A percentile compares a stretch with the other conserved stretches of the same genome.
Evolutionary conservation across 1,140 invertebrate species (phyloP).

Genomic region (Scaptomyza pallida): DNA sequence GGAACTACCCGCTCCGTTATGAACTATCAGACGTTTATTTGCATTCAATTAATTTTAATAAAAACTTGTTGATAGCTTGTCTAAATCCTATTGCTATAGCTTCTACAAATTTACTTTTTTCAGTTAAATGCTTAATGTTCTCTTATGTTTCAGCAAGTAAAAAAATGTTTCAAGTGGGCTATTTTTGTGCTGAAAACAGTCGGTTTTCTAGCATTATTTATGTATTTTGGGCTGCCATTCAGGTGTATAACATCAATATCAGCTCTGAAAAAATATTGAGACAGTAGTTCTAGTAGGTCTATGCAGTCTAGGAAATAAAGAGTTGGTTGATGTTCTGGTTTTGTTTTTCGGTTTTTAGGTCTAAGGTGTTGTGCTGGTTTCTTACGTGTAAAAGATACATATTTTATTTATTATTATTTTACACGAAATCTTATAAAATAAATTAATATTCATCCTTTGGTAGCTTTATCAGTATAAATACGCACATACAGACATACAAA

Average conservation of each 20-base stretch:
- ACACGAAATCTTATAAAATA: slow-evolving; percentile 77
- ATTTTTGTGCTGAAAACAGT: slow-evolving; percentile 1
- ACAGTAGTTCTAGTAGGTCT: not conserved
- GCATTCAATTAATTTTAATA: no score
- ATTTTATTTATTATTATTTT: slow-evolving; percentile 70
- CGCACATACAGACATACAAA: slow-evolving; percentile 72
- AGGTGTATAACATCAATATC: not conserved
- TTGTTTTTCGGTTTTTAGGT: slow-evolving; percentile 5
- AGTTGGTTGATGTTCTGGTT: not conserved
- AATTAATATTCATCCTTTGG: slow-evolving; percentile 75
- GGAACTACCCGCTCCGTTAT: no score
- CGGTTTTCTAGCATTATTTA: not conserved
- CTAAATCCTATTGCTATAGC: no score
- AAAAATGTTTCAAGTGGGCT: no score
- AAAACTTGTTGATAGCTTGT: no score
- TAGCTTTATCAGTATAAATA: slow-evolving; percentile 76
- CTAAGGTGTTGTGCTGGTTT: slow-evolving; percentile 10
- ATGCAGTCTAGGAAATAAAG: not conserved
- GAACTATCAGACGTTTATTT: no score
- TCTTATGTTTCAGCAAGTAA: no score
- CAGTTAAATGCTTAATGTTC: no score
- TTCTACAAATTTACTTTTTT: no score
- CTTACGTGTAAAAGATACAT: slow-evolving; percentile 55
- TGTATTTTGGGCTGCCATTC: not conserved
- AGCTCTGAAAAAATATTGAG: slow-evolving; percentile 3